Base-by-base conservation (phyloP, 2,113 vertebrate species). In the Laticauda laticaudata region DNA sequence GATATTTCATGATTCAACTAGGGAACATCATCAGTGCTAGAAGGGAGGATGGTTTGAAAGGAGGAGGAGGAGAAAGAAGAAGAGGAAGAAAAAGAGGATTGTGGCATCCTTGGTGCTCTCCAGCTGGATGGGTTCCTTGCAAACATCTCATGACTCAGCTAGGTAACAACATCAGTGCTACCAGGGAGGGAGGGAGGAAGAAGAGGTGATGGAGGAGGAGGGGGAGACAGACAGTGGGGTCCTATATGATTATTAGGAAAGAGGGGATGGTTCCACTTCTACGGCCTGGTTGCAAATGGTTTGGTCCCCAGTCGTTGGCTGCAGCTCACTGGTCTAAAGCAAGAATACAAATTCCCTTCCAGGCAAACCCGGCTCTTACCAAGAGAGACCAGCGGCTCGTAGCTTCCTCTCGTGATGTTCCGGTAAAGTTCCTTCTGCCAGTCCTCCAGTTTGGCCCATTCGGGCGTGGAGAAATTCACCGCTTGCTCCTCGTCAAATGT, bases 381-480 rank as follows among this genome's bases (percentile, higher is more conserved):
- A 0, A 97, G 96, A 29, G 97, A 96, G 34, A 95, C 92, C 85
- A 88, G 61, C 0, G 87, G 96, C 93, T 97, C 96, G 0, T 94
- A 96, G 43, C 14, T 94, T 24, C 96, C 97, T 54, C 94, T 96
- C 91, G 94, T 59, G 9, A 95, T 14, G 0, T 95, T 94, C 86
- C 96, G 95, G 59, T 89, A 97, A 18, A 97, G 96, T 87, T 98
- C 97, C 95, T 96, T 96, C 92, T 97, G 97, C 96, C 2, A 96
- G 48, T 94, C 90, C 0, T 96, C 97, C 93, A 39, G 5, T 0
- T 53, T 94, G 9, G 81, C 96, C 97, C 96, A 89, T 90, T 97
- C 97, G 64, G 5, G 94, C 90, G 96, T 94, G 0, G 93, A 96
- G 59, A 98, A 94, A 88, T 93, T n/a, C 5, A 96, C 95, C 0